Base-by-base conservation (phyloP, 2,797 vertebrate species). In the Chaetophractus vellerosus region DNA sequence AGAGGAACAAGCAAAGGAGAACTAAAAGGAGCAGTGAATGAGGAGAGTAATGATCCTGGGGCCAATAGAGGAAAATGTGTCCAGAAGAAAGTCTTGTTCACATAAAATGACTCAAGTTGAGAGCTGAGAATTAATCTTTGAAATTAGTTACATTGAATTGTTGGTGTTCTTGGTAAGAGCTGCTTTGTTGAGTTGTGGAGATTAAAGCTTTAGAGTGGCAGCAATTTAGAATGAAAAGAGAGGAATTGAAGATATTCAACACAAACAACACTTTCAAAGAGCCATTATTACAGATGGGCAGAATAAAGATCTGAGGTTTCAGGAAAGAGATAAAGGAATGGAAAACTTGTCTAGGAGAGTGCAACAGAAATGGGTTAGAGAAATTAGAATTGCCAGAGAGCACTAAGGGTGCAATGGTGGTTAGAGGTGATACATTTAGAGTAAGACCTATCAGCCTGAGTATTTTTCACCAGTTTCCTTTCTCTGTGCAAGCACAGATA, bases 311-410 rank as follows among this genome's bases (percentile, higher is more conserved):
- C 63, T 83, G 69, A 95, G 6, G 36, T 63, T 90, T 82, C 10
- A 55, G 61, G 18, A 78, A 2, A 78, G 31, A 85, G 33, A 9
- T 31, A 61, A 41, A 71, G 15, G 5, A 76, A 55, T 31, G 72
- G 23, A 28, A 38, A 18, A 31, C 48, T 78, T 93, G n/a, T 75
- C n/a, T 66, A n/a, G 45, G 26, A 81, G 63, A 55, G 19, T 15
- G 9, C 4, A 41, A 48, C 50, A 68, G 45, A 16, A 52, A n/a
- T 57, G 9, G 4, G n/a, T 28, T 71, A 72, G 41, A 78, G 55
- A 88, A 87, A 36, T 84, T 36, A 80, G 66, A 92, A 76, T 88
- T 90, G 33, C 59, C 64, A 15, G 55, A 38, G 74, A 75, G 33
- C 48, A 55, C 5, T 50, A 41, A n/a, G 23, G 28, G 9, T 26